These are phyloP conservation scores for Patella ulyssiponensis DNA, from an alignment of 2,888 invertebrate species.

Conservation along the genomic window DNA sequence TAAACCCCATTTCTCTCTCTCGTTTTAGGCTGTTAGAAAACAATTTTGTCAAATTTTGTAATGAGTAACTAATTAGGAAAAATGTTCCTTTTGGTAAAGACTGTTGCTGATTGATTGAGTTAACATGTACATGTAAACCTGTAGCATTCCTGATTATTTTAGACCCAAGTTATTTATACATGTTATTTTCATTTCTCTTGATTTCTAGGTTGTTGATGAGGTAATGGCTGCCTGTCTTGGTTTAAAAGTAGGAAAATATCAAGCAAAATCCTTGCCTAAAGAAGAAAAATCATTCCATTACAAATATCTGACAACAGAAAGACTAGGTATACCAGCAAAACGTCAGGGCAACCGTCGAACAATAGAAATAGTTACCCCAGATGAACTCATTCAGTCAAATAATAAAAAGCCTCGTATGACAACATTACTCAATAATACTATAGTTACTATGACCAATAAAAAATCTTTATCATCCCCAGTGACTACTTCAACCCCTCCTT, in stretches of 20 bases:
- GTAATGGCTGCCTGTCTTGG: slow-evolving; percentile 53
- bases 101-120: too few relatives aligned
- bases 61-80: too few relatives aligned
- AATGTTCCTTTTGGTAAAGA: too few relatives aligned
- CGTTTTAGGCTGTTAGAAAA: too few relatives aligned
- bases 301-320: slow-evolving; percentile 44
- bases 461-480: slow-evolving; percentile 13
- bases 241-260: slow-evolving; percentile 52
- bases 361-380: slow-evolving; percentile 46
- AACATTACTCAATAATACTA: slow-evolving; percentile 9
- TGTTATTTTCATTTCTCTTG: neutral
- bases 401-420: slow-evolving; percentile 14
- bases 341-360: slow-evolving; percentile 45
- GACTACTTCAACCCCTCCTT: slow-evolving; percentile 15
- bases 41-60: too few relatives aligned
- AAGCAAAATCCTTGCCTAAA: slow-evolving; percentile 54
- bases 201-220: slow-evolving; percentile 54
- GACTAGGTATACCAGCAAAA: slow-evolving; percentile 27
- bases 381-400: slow-evolving; percentile 37
- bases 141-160: too few relatives aligned
- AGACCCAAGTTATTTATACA: too few relatives aligned
- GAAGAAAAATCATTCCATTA: slow-evolving; percentile 47
- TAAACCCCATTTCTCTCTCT: too few relatives aligned
- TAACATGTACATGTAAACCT: too few relatives aligned
- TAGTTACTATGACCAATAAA: slow-evolving; percentile 11